Percentiles rank a stretch among this genome's conserved stretches.
phyloP scores from a whole-genome alignment of 2,888 invertebrate genomes.

The Orgyia antiqua region DNA sequence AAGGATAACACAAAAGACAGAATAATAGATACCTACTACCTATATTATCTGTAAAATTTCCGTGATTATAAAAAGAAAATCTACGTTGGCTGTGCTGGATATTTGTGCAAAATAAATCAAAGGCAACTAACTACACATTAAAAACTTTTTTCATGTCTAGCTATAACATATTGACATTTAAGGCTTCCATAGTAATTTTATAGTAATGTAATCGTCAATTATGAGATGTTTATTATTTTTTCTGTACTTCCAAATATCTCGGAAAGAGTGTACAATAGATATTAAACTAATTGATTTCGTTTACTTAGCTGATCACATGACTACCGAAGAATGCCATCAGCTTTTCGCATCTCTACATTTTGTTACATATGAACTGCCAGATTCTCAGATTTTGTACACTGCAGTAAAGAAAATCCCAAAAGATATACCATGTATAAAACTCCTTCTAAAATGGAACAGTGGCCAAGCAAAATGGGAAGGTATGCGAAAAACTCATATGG shows the following conservation, averaged over 20 bases:
- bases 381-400: conserved; percentile 8
- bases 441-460: conserved; percentile 78
- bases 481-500: conserved; percentile 74
- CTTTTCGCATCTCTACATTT: conserved; percentile 79
- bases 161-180: background rate
- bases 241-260: conserved; percentile 17
- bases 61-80: no score
- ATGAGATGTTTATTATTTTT: conserved; percentile 36
- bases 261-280: conserved; percentile 42
- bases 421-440: conserved; percentile 73
- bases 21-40: no score
- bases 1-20: no score
- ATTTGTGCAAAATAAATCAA: no score
- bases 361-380: conserved; percentile 38
- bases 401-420: conserved; percentile 62
- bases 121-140: no score
- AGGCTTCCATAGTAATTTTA: conserved; percentile 1
- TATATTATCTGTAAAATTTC: no score
- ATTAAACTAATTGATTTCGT: conserved; percentile 38
- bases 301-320: conserved; percentile 78
- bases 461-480: conserved; percentile 60
- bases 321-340: conserved; percentile 74
- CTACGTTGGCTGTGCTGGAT: no score
- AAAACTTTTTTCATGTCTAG: no score
- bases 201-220: background rate